A percentile compares a stretch with the other conserved stretches of the same genome.
Evolutionary conservation across 2,888 invertebrate species (phyloP).

Genomic region (Lomographa bimaculata): DNA sequence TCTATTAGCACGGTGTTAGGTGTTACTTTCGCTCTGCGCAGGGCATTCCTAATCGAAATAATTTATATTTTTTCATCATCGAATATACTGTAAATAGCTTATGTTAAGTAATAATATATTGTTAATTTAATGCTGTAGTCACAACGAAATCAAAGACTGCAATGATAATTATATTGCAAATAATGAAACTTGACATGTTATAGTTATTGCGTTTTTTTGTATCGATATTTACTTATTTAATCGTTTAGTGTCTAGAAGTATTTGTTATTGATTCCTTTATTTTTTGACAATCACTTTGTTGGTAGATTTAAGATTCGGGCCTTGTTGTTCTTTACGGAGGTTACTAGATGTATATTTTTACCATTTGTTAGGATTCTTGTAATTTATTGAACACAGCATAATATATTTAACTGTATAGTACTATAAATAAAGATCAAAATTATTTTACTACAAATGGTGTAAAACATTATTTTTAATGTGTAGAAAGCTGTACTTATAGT

Average conservation of each 20-base stretch:
- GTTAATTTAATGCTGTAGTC: constrained; percentile 73
- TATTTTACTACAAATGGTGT: constrained; percentile 1
- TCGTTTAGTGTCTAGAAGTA: constrained; percentile 50
- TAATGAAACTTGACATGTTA: constrained; percentile 61
- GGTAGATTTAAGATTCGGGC: constrained; percentile 49
- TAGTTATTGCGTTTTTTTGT: constrained; percentile 36
- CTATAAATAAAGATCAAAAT: constrained; percentile 7
- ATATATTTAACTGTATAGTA: constrained; percentile 15
- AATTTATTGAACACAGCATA: constrained; percentile 16
- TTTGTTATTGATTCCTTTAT: constrained; percentile 73
- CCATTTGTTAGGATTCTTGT: constrained; percentile 5
- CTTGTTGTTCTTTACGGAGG: constrained; percentile 24
- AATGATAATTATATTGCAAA: constrained; percentile 44
- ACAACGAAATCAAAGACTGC: constrained; percentile 83
- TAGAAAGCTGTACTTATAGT: constrained; percentile 12
- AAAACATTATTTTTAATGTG: too few relatives aligned
- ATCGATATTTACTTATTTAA: constrained; percentile 69
- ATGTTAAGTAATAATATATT: constrained; percentile 35
- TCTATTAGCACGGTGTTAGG: constrained; percentile 64
- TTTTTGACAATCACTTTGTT: constrained; percentile 76
- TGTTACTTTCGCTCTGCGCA: constrained; percentile 62
- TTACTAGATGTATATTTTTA: constrained; percentile 8
- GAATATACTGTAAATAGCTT: constrained; percentile 75
- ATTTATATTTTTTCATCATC: constrained; percentile 59
- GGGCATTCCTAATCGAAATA: constrained; percentile 71